Evolutionary conservation across 2,888 invertebrate genomes (phyloP).

Genomic region (Hanleya hanleyi): DNA sequence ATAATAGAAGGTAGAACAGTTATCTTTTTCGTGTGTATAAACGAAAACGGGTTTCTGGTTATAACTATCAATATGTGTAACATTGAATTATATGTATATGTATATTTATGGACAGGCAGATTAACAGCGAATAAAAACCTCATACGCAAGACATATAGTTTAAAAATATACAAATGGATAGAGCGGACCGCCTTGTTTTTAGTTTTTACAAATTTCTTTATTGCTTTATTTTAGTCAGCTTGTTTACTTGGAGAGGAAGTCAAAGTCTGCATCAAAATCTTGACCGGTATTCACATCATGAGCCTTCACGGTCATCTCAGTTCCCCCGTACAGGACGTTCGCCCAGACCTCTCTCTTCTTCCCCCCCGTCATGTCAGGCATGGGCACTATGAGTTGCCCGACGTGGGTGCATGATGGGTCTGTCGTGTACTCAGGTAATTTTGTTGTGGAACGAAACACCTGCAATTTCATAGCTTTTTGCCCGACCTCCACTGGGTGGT

Average conservation of each 20-base stretch:
- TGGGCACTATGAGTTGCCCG: conserved; percentile 32
- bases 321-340: conserved; percentile 40
- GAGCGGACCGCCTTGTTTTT: no score
- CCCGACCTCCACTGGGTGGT: neutral
- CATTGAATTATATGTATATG: no score
- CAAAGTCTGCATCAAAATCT: neutral
- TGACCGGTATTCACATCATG: conserved; percentile 20
- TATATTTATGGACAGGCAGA: no score
- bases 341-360: conserved; percentile 25
- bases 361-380: conserved; percentile 35
- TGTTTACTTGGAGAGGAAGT: neutral
- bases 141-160: no score
- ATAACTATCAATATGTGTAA: no score
- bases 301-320: conserved; percentile 38
- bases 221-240: no score
- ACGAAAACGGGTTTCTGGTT: no score
- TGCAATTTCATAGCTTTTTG: conserved; percentile 7
- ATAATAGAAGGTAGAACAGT: no score
- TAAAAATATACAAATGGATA: no score
- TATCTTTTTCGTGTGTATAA: no score
- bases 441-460: conserved; percentile 22
- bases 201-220: no score
- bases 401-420: conserved; percentile 29
- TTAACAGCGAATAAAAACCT: no score
- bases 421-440: conserved; percentile 30